These are phyloP conservation scores for Solenodon paradoxus DNA, from an alignment of 2,113 vertebrate species.

Conservation along the genomic window DNA sequence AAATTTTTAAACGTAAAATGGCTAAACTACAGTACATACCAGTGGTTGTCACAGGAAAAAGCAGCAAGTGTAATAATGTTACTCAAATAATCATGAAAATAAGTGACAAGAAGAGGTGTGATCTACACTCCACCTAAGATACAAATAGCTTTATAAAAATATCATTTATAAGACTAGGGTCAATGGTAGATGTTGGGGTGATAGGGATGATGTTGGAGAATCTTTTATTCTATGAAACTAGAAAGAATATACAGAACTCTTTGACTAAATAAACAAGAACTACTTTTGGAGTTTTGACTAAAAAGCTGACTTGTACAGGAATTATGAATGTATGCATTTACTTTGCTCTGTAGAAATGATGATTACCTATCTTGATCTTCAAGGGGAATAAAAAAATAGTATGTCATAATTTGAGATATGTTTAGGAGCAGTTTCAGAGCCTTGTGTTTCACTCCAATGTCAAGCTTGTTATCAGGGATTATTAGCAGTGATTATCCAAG, in stretches of 20 bases:
- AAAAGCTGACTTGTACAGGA: background rate
- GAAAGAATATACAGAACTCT: background rate
- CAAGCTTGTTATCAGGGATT: constrained; percentile 32
- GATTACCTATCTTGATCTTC: constrained; percentile 18
- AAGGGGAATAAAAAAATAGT: constrained; percentile 49
- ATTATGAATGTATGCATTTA: background rate
- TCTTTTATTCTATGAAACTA: constrained; percentile 19
- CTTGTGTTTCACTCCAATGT: constrained; percentile 16
- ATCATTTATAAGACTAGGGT: background rate
- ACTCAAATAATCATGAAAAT: constrained; percentile 54
- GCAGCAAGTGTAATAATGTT: background rate
- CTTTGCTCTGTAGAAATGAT: constrained; percentile 22
- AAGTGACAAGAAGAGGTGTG: background rate
- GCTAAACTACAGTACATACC: background rate
- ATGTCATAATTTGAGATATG: background rate
- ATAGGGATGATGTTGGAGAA: background rate
- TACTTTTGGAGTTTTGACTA: background rate
- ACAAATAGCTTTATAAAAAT: background rate
- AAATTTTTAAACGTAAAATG: background rate
- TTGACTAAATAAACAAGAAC: background rate
- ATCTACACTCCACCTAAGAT: background rate
- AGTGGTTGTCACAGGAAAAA: constrained; percentile 49
- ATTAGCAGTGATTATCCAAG: constrained; percentile 57
- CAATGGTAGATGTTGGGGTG: background rate
- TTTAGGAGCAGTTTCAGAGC: constrained; percentile 22